Conservation (phyloP, 2,113 vertebrate species). For the Cariama cristata region DNA sequence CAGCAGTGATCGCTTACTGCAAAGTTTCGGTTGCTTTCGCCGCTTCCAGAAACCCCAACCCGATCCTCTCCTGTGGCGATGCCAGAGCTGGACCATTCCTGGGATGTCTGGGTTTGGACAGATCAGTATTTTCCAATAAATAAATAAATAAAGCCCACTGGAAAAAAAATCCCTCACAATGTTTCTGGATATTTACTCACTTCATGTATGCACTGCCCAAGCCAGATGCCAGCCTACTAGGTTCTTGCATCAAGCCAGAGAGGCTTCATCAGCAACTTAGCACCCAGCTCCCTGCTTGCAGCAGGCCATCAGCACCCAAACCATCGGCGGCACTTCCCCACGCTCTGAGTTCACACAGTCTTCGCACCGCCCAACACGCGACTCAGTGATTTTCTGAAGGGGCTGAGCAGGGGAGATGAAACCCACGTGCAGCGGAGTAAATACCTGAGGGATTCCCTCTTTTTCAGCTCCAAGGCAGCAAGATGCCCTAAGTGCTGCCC, state of each 20-base stretch:
- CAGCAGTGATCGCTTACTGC: background rate
- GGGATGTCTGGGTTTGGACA: background rate
- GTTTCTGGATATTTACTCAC: background rate
- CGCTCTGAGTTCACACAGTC: accelerated
- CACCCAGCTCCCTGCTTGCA: background rate
- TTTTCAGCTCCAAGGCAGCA: background rate
- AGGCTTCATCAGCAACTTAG: background rate
- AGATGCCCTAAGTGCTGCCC: background rate
- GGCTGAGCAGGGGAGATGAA: background rate
- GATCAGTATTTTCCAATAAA: background rate
- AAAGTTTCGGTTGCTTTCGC: background rate
- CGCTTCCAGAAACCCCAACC: background rate
- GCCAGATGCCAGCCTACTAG: background rate
- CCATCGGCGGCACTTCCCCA: too few species aligned
- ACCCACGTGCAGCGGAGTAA: accelerated
- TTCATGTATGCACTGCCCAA: accelerated
- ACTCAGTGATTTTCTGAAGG: background rate
- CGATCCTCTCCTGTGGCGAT: background rate
- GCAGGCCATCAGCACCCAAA: background rate
- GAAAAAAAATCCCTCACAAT: background rate
- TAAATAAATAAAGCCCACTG: background rate
- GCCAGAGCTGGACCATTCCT: background rate
- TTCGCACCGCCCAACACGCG: accelerated
- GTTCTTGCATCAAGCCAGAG: background rate
- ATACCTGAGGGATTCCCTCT: background rate